These are phyloP conservation scores for Campylomormyrus numenius DNA, from an alignment of 2,113 vertebrate genomes.

Conservation along the genomic window DNA sequence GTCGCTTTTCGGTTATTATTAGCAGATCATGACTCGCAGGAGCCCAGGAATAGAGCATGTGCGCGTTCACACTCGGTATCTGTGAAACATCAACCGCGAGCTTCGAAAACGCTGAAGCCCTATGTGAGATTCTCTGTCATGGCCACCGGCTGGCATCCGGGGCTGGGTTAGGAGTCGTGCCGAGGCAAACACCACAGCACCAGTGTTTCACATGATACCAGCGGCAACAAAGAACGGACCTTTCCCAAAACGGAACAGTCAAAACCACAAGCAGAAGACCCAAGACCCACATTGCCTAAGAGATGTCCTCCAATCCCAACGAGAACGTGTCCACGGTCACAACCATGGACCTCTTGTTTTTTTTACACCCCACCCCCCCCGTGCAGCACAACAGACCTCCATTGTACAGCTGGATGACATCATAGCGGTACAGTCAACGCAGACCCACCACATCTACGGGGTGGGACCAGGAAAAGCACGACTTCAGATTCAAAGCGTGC, in stretches of 20 bases:
- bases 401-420: slow-evolving; percentile 12
- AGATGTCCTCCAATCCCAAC: neutral
- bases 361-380: neutral
- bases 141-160: neutral
- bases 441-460: neutral
- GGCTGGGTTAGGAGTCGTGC: neutral
- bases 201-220: neutral
- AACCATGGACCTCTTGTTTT: neutral
- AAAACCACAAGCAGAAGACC: neutral
- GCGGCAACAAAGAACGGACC: neutral
- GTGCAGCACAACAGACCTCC: slow-evolving; percentile 1
- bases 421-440: neutral
- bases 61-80: neutral
- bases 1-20: neutral
- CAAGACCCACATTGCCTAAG: neutral
- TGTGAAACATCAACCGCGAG: neutral
- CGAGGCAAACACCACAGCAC: neutral
- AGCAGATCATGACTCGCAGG: neutral
- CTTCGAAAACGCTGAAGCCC: neutral
- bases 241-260: neutral
- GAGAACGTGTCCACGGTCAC: neutral
- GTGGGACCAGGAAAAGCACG: neutral
- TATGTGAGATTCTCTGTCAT: neutral
- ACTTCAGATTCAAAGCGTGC: neutral
- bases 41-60: neutral